Percentiles rank a stretch among this genome's conserved stretches.
Conservation (phyloP, 2,888 invertebrate genomes). For the Chalcis sispes region DNA sequence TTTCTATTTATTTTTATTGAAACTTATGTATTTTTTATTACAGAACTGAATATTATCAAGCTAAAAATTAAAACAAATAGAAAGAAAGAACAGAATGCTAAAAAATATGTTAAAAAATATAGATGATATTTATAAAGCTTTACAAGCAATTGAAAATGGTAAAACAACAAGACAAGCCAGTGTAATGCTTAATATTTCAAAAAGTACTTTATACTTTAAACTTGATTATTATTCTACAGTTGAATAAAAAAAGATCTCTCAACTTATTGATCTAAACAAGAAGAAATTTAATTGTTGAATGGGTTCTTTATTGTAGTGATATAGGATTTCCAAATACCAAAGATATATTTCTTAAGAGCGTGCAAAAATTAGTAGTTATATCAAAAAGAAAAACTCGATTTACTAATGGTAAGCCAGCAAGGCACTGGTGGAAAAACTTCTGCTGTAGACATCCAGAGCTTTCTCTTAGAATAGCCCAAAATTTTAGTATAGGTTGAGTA, state of each 20-base stretch:
- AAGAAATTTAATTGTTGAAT: not conserved
- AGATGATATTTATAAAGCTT: too few relatives aligned
- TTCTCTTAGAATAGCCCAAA: not conserved
- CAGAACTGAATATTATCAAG: too few relatives aligned
- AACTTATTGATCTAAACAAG: not conserved
- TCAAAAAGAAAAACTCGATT: not conserved
- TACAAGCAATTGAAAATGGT: too few relatives aligned
- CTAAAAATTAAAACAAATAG: too few relatives aligned
- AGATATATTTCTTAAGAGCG: not conserved
- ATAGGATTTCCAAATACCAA: not conserved
- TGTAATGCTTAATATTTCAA: too few relatives aligned
- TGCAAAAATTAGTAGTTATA: not conserved
- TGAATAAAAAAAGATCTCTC: not conserved
- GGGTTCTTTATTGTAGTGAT: not conserved
- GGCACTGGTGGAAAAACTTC: not conserved
- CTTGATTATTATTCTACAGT: too few relatives aligned
- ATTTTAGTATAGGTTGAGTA: not conserved
- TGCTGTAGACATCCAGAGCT: not conserved
- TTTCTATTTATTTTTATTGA: too few relatives aligned
- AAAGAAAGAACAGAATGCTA: too few relatives aligned
- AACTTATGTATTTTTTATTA: too few relatives aligned
- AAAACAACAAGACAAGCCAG: too few relatives aligned
- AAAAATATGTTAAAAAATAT: too few relatives aligned
- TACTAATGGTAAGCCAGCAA: not conserved
- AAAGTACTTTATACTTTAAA: too few relatives aligned